Conservation (phyloP, 2,113 vertebrate species). For the Macaca fascicularis region T2T-MFA8v1.1 NC_088385.1:137300001-137300500, state of each 20-base stretch:
- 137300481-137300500: neutral
- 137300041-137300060: neutral
- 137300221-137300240: fast-evolving
- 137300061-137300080: too few relatives aligned
- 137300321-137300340: neutral
- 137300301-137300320: fast-evolving
- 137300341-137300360: too few relatives aligned
- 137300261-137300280: fast-evolving
- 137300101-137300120: too few relatives aligned
- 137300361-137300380: too few relatives aligned
- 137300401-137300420: neutral
- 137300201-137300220: fast-evolving
- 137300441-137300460: neutral
- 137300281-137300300: neutral
- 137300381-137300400: neutral
- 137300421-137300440: neutral
- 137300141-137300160: fast-evolving
- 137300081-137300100: fast-evolving
- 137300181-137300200: fast-evolving
- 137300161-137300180: fast-evolving
- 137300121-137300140: too few relatives aligned
- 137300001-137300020: too few relatives aligned
- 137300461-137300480: too few relatives aligned
- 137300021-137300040: neutral
- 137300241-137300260: fast-evolving